Percentiles rank a stretch among this genome's conserved stretches.
These are phyloP conservation scores for Carterocephalus palaemon DNA, from an alignment of 2,888 invertebrate genomes.

Conservation along the genomic window DNA sequence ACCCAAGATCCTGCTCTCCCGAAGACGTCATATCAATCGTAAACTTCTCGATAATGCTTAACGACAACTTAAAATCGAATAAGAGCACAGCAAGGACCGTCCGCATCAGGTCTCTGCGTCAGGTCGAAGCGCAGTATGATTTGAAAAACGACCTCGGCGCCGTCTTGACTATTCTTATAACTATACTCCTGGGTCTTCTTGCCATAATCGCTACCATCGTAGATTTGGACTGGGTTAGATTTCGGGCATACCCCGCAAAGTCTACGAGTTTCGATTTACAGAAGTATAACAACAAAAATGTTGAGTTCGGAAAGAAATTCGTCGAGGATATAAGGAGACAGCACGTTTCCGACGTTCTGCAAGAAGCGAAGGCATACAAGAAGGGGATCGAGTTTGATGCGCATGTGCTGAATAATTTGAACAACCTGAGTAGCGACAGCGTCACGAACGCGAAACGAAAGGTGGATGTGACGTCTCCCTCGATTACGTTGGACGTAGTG, in stretches of 20 bases:
- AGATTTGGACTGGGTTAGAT: constrained; percentile 60
- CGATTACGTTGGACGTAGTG: constrained; percentile 65
- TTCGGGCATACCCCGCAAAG: constrained; percentile 43
- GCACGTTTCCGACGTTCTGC: constrained; percentile 28
- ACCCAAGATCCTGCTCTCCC: constrained; percentile 65
- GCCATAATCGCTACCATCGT: constrained; percentile 63
- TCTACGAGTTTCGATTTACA: constrained; percentile 62
- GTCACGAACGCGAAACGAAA: constrained; percentile 4
- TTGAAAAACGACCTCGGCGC: constrained; percentile 51
- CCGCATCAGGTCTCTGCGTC: constrained; percentile 50
- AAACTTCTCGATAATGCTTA: constrained; percentile 69
- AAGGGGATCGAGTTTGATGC: constrained; percentile 41
- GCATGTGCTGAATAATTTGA: constrained; percentile 49
- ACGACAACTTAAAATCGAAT: constrained; percentile 59
- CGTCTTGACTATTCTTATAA: constrained; percentile 48
- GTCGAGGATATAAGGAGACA: constrained; percentile 28
- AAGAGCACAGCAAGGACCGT: constrained; percentile 54
- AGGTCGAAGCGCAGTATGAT: constrained; percentile 46
- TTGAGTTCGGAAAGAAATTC: constrained; percentile 35
- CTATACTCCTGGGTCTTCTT: constrained; percentile 47
- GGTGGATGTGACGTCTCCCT: constrained; percentile 46
- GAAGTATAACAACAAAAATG: constrained; percentile 45
- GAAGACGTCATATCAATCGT: constrained; percentile 67
- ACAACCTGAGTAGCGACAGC: constrained; percentile 30
- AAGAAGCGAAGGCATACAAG: constrained; percentile 35